Evolutionary conservation across 1,140 invertebrate species (phyloP), one percentile per base, ranked within the genome.

Genomic region (Papilio glaucus): DNA sequence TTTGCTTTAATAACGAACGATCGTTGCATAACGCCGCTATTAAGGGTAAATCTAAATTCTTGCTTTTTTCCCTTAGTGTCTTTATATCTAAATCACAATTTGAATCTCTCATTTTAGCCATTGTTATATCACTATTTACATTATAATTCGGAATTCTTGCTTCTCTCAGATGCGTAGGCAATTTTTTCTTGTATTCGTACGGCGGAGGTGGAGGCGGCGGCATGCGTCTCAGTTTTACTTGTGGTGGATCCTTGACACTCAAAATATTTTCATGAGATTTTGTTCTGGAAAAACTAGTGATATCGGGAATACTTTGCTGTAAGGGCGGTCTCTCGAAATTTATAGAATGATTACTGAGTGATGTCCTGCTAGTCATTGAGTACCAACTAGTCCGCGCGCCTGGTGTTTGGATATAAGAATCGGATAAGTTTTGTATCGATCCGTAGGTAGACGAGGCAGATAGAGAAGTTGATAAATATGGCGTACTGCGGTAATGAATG

Each of bases 11-110:
- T 72, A 98, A 91, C 42, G 97, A 97, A 33, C 96, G 94, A 88
- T 98, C 97, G 85, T 98, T 98, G 91, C 97, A 98, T 62, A 98
- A 93, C 4, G 97, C 97, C 42, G 97, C 96, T 82, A 98, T 98
- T 33, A 98, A 91, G 13, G 97, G 97, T 82, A 98, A 92, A 90
- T 98, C 97, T 75, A 98, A 90, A 81, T 98, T 96, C 76, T 96
- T 96, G 91, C 97, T 98, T 92, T 98, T 97, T 88, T 98, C 97
- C 37, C 97, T 94, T 42, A 98, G 91, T 49, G 96, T 95, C 74
- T 95, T 95, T 73, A 98, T 97, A 85, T 97, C 97, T 77, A 98
- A 89, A 83, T 96, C 90, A 88, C 88, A 88, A 83, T 93, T 91
- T 70, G 82, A 72, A 74, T 88, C 84, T 79, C 84, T 91, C 71